phyloP scores from a whole-genome alignment of 2,797 vertebrate species.

The Enoplosus armatus region DNA sequence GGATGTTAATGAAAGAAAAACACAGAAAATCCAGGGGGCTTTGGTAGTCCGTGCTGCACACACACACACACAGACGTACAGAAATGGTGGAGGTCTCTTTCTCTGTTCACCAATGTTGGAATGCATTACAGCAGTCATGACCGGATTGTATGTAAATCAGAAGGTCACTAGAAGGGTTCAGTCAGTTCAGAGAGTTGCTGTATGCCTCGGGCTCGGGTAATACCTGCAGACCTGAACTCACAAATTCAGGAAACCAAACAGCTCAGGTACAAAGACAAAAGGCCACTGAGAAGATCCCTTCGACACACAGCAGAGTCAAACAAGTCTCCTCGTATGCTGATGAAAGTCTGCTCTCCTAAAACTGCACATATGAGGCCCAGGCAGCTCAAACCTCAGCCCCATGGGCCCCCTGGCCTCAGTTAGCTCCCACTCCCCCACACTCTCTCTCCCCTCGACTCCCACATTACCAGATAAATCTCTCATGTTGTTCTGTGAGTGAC shows the following conservation, averaged over 20 bases:
- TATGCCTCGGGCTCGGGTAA: constrained; percentile 10
- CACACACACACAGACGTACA: constrained; percentile 4
- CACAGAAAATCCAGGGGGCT: constrained; percentile 84
- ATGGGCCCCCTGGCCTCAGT: constrained; percentile 76
- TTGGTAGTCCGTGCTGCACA: constrained; percentile 60
- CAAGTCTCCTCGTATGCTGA: constrained; percentile 60
- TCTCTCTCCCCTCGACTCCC: constrained; percentile 73
- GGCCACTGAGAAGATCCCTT: constrained; percentile 18
- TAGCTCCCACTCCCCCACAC: constrained; percentile 69
- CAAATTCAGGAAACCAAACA: constrained; percentile 42
- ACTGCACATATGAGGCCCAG: constrained; percentile 82
- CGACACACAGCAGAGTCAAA: constrained; percentile 44
- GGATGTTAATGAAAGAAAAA: constrained; percentile 89
- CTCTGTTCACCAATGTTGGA: constrained; percentile 67
- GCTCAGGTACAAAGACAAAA: constrained; percentile 35
- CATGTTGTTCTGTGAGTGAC: constrained; percentile 77
- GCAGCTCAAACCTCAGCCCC: constrained; percentile 70
- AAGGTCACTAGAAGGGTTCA: constrained; percentile 46
- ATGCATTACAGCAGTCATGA: constrained; percentile 69
- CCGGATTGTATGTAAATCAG: constrained; percentile 71
- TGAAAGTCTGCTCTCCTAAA: constrained; percentile 72
- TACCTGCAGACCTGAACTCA: constrained; percentile 35
- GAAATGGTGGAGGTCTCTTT: constrained; percentile 46
- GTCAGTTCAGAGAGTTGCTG: constrained; percentile 2
- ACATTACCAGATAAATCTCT: constrained; percentile 83